Conservation (phyloP, 2,888 invertebrate species). For the Cataglyphis cursor region DNA sequence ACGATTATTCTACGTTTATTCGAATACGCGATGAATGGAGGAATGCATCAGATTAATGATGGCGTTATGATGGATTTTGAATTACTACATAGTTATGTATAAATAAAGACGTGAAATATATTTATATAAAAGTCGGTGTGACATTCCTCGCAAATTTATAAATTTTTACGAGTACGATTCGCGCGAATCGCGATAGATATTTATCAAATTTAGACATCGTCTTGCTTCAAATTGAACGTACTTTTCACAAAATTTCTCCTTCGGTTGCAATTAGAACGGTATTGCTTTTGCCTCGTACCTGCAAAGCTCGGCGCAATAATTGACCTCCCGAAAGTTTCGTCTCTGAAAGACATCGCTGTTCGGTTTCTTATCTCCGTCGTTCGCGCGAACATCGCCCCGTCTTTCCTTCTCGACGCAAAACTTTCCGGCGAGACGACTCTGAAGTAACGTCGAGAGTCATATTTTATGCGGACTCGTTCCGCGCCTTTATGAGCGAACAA, state of each 20-base stretch:
- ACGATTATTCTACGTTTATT: background rate
- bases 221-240: slow-evolving; percentile 32
- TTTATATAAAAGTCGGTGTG: background rate
- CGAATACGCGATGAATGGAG: background rate
- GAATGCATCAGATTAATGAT: background rate
- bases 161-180: background rate
- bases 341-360: slow-evolving; percentile 56
- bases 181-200: background rate
- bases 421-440: slow-evolving; percentile 47
- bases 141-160: background rate
- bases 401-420: slow-evolving; percentile 42
- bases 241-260: slow-evolving; percentile 38
- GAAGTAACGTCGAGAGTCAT: slow-evolving; percentile 51
- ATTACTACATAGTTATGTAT: background rate
- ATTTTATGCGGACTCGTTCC: slow-evolving; percentile 65
- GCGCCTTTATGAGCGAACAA: slow-evolving; percentile 63
- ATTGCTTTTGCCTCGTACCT: slow-evolving; percentile 52
- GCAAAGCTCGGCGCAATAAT: slow-evolving; percentile 60
- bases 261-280: slow-evolving; percentile 62
- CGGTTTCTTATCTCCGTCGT: slow-evolving; percentile 8
- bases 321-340: slow-evolving; percentile 59
- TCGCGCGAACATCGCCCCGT: background rate
- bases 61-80: background rate
- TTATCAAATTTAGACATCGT: slow-evolving; percentile 5
- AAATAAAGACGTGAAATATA: background rate